A percentile compares a stretch with the other conserved stretches of the same genome.
These are phyloP conservation scores for Myiagra hebetior DNA, from an alignment of 2,113 vertebrate genomes.

Conservation along the genomic window DNA sequence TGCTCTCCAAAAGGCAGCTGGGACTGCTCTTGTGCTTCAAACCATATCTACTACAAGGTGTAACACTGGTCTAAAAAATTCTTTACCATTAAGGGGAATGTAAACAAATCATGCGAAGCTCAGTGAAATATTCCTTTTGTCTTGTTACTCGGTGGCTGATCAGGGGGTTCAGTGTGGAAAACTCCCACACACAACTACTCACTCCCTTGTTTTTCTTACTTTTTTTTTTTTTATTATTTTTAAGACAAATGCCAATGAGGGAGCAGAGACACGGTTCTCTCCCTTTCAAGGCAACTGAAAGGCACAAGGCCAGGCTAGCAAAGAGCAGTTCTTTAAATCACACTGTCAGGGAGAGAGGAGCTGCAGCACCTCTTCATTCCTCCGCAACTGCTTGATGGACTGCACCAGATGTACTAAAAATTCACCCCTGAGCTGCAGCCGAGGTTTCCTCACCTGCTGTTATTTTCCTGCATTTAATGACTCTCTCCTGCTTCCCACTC, in stretches of 20 bases:
- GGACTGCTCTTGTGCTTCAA: neutral
- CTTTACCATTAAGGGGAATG: neutral
- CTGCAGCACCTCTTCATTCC: slow-evolving; percentile 10
- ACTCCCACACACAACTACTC: neutral
- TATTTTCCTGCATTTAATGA: neutral
- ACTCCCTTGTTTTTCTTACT: neutral
- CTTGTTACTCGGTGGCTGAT: neutral
- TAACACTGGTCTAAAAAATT: neutral
- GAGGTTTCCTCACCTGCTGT: neutral
- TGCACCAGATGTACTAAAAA: neutral
- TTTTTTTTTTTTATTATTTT: neutral
- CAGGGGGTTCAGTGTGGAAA: neutral
- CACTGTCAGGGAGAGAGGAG: slow-evolving; percentile 20
- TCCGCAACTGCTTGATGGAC: slow-evolving; percentile 1
- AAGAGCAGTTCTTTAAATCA: slow-evolving; percentile 21
- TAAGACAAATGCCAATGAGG: slow-evolving; percentile 6
- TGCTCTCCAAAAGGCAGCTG: neutral
- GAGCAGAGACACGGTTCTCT: neutral
- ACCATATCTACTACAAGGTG: neutral
- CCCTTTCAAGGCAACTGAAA: slow-evolving; percentile 2
- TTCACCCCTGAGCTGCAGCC: neutral
- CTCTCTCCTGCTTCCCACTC: neutral
- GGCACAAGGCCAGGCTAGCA: slow-evolving; percentile 40
- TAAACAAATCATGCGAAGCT: neutral
- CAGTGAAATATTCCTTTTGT: neutral